A percentile compares a stretch with the other conserved stretches of the same genome.
These are phyloP conservation scores for Busseola fusca DNA, from an alignment of 2,888 invertebrate genomes.

Conservation along the genomic window DNA sequence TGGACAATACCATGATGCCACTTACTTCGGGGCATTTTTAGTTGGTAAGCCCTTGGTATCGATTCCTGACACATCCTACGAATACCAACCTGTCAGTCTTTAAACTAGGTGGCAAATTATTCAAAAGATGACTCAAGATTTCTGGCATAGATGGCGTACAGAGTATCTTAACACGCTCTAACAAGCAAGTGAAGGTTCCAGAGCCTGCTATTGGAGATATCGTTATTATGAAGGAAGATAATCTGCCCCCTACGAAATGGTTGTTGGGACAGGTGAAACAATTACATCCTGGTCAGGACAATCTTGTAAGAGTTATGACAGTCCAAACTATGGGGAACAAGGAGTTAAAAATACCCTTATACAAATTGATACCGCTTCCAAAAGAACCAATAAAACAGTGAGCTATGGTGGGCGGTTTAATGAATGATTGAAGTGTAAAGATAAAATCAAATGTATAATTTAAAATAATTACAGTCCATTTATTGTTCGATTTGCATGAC, in stretches of 20 bases:
- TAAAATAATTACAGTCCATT: no score
- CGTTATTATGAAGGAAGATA: neutral
- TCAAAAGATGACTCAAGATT: neutral
- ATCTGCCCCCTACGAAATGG: neutral
- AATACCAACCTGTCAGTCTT: neutral
- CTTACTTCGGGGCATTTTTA: neutral
- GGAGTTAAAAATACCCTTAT: neutral
- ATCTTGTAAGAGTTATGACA: neutral
- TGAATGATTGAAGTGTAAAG: no score
- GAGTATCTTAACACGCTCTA: neutral
- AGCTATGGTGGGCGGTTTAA: no score
- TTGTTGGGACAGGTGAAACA: neutral
- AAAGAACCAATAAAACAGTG: neutral
- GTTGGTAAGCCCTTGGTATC: neutral
- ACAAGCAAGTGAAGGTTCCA: no score
- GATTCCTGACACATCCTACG: neutral
- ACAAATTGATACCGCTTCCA: neutral
- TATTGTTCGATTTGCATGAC: no score
- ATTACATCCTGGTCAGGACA: neutral
- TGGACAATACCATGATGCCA: neutral
- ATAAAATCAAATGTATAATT: no score
- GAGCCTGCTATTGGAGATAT: neutral
- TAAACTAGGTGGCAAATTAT: neutral
- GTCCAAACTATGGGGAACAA: slow-evolving; percentile 1
- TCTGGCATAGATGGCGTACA: slow-evolving; percentile 2